Percentiles rank a stretch among this genome's conserved stretches.
Evolutionary conservation across 2,888 invertebrate genomes (phyloP).

Genomic region (Julus scandinavius): DNA sequence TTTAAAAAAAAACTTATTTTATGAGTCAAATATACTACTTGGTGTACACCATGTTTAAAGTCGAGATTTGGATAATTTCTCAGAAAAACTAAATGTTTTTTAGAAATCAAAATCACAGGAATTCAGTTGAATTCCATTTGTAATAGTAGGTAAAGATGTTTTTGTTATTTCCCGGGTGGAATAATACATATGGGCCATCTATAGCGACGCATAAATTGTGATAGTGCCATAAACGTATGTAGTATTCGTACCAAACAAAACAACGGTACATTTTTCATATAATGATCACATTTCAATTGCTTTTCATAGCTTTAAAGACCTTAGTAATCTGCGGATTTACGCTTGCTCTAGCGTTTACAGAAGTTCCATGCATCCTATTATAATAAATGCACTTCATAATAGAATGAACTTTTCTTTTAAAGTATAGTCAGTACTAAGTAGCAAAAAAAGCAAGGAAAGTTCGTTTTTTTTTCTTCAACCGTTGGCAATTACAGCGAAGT

Average conservation of each 20-base stretch:
- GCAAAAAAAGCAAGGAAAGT: background rate
- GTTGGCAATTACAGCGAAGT: background rate
- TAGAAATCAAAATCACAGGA: background rate
- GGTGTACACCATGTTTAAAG: too few relatives aligned
- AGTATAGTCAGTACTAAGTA: background rate
- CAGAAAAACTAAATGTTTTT: background rate
- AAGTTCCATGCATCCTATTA: background rate
- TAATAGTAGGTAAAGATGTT: too few relatives aligned
- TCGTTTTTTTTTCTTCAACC: background rate
- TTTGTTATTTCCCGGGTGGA: too few relatives aligned
- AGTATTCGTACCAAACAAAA: too few relatives aligned
- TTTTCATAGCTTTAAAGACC: background rate
- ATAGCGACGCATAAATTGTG: too few relatives aligned
- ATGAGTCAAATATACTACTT: too few relatives aligned
- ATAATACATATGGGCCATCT: too few relatives aligned
- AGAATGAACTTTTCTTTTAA: background rate
- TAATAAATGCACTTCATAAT: background rate
- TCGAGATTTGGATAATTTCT: background rate
- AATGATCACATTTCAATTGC: background rate
- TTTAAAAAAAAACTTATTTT: background rate
- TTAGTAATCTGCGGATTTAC: background rate
- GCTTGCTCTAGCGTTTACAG: background rate
- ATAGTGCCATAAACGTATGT: too few relatives aligned
- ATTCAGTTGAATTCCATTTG: too few relatives aligned
- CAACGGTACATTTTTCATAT: background rate